A percentile compares a stretch with the other conserved stretches of the same genome.
Evolutionary conservation across 2,797 vertebrate species (phyloP).

Genomic region (Monodelphis domestica): DNA sequence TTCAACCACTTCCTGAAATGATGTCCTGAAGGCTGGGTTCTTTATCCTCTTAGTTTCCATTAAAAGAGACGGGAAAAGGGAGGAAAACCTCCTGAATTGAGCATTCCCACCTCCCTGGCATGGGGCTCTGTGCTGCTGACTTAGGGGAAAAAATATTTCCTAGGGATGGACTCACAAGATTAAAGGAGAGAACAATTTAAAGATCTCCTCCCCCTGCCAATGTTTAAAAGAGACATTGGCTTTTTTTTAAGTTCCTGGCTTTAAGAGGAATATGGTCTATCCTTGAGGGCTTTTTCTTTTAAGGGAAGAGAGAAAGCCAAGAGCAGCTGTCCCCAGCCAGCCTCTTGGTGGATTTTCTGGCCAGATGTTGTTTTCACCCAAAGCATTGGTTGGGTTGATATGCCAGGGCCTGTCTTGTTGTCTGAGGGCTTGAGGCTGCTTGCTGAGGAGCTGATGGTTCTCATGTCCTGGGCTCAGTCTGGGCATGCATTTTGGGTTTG

Average conservation of each 20-base stretch:
- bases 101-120: not conserved
- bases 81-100: not conserved
- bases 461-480: slow-evolving; percentile 69
- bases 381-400: not conserved
- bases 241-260: not conserved
- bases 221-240: not conserved
- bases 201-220: not conserved
- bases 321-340: slow-evolving; percentile 1
- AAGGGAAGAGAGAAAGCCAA: not conserved
- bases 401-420: slow-evolving; percentile 48
- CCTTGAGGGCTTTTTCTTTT: not conserved
- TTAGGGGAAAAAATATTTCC: not conserved
- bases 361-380: slow-evolving; percentile 8
- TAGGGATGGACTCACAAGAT: not conserved
- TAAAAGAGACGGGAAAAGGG: not conserved
- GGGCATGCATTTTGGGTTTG: slow-evolving; percentile 78
- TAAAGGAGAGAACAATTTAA: not conserved
- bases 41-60: not conserved
- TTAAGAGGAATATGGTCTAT: not conserved
- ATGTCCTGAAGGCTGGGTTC: not conserved
- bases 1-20: not conserved
- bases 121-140: not conserved
- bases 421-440: slow-evolving; percentile 38
- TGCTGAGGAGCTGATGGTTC: slow-evolving; percentile 16
- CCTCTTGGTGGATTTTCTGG: not conserved